Conservation (phyloP, 2,113 vertebrate genomes). For the Apeltes quadracus region DNA sequence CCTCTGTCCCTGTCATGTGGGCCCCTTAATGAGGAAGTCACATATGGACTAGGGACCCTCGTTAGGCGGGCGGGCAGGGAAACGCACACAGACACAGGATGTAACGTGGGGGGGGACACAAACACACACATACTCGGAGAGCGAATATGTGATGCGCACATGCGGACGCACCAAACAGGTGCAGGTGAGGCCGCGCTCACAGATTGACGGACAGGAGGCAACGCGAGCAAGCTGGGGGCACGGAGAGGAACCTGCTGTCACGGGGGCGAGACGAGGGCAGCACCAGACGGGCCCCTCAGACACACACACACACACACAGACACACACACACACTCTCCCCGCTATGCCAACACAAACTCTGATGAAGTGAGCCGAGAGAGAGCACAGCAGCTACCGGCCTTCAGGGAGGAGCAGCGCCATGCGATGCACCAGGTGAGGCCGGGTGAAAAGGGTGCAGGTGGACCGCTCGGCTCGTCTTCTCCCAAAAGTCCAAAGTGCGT, state of each 20-base stretch:
- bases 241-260: slow-evolving; percentile 76
- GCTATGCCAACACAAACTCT: slow-evolving; percentile 47
- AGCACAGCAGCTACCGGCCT: slow-evolving; percentile 49
- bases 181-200: slow-evolving; percentile 59
- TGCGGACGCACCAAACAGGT: slow-evolving; percentile 59
- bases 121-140: slow-evolving; percentile 11
- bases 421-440: too few relatives aligned
- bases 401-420: too few relatives aligned
- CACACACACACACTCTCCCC: slow-evolving; percentile 26
- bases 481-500: not conserved
- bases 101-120: slow-evolving; percentile 2
- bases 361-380: slow-evolving; percentile 53
- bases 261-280: slow-evolving; percentile 61
- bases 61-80: slow-evolving; percentile 68
- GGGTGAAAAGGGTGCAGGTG: too few relatives aligned
- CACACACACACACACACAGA: slow-evolving; percentile 38
- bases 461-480: not conserved
- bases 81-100: slow-evolving; percentile 25
- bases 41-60: slow-evolving; percentile 82
- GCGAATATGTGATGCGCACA: slow-evolving; percentile 9
- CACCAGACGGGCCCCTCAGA: slow-evolving; percentile 63
- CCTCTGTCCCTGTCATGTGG: slow-evolving; percentile 79
- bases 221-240: slow-evolving; percentile 64
- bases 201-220: slow-evolving; percentile 62
- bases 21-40: slow-evolving; percentile 81